These are phyloP conservation scores for Seira ritae DNA, from an alignment of 2,888 invertebrate genomes.

Conservation along the genomic window DNA sequence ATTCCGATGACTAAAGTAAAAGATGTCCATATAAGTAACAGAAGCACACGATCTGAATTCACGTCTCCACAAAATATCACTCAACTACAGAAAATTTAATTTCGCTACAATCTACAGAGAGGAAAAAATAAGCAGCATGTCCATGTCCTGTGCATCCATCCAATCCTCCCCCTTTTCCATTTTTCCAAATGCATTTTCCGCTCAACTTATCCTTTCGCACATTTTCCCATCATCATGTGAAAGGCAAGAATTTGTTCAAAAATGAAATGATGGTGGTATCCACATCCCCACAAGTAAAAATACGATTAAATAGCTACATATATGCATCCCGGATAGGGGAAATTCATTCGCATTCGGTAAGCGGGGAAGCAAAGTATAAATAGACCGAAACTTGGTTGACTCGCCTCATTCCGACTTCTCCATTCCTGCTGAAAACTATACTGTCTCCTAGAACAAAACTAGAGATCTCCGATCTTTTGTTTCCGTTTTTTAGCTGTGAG, in stretches of 20 bases:
- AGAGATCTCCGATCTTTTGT: conserved; percentile 34
- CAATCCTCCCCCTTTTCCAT: background rate
- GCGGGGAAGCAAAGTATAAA: conserved; percentile 9
- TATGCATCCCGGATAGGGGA: background rate
- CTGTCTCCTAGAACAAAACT: conserved; percentile 17
- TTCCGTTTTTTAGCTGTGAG: conserved; percentile 29
- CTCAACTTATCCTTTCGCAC: background rate
- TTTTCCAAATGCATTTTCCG: background rate
- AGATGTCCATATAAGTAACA: background rate
- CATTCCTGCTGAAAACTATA: conserved; percentile 16
- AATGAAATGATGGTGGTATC: background rate
- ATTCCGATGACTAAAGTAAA: too few relatives aligned
- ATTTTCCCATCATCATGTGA: background rate
- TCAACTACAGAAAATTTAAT: conserved; percentile 15
- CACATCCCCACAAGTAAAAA: too few relatives aligned
- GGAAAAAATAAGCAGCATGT: too few relatives aligned
- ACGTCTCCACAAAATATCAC: conserved; percentile 3
- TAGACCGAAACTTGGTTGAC: conserved; percentile 18
- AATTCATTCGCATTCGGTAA: background rate
- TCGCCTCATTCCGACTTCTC: conserved; percentile 42
- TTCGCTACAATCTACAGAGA: background rate
- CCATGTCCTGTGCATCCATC: conserved; percentile 5
- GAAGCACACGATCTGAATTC: conserved; percentile 2
- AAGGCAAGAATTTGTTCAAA: background rate
- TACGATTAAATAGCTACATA: background rate